Percentiles rank a stretch among this genome's conserved stretches.
Conservation (phyloP, 2,888 invertebrate genomes). For the Gryllus longicercus region DNA sequence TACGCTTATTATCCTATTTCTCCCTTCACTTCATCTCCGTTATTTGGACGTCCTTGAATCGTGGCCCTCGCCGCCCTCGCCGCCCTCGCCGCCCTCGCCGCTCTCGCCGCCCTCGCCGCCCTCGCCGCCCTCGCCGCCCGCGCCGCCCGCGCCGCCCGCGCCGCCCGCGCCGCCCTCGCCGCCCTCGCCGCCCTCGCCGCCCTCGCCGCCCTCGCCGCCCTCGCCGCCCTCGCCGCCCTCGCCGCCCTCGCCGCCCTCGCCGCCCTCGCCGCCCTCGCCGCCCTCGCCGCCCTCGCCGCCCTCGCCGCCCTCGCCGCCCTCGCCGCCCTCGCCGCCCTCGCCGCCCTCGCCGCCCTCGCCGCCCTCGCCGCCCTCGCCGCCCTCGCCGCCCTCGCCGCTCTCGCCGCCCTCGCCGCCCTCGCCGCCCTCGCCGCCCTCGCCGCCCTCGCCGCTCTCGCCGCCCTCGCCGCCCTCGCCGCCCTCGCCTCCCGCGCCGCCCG, state of each 20-base stretch:
- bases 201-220: not conserved
- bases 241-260: too few species aligned
- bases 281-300: too few species aligned
- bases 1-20: too few species aligned
- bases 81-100: not conserved
- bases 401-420: not conserved
- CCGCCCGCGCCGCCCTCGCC: too few species aligned
- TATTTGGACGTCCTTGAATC: not conserved
- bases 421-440: not conserved
- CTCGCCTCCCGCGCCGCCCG: too few species aligned
- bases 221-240: not conserved
- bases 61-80: not conserved
- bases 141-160: too few species aligned
- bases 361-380: too few species aligned
- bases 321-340: too few species aligned
- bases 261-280: too few species aligned
- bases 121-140: not conserved
- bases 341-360: too few species aligned
- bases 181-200: not conserved
- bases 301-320: not conserved
- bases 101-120: not conserved
- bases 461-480: too few species aligned
- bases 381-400: not conserved
- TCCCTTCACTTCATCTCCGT: too few species aligned
- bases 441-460: not conserved